Conservation (phyloP, 2,113 vertebrate species). For the Platichthys stellatus region DNA sequence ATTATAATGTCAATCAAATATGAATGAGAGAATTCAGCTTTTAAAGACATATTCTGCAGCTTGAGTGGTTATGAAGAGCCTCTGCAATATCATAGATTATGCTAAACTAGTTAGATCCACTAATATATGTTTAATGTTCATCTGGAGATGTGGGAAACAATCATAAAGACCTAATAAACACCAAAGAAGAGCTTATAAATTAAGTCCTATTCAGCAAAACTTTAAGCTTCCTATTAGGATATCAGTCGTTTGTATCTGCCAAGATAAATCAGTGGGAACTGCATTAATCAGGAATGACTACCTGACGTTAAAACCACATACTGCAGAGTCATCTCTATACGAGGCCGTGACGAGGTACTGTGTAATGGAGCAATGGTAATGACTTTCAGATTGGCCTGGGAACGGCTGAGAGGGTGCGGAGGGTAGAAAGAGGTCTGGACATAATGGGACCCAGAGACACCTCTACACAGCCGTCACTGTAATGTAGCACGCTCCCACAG, state of each 20-base stretch:
- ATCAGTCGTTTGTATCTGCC: slow-evolving; percentile 24
- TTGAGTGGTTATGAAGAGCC: slow-evolving; percentile 15
- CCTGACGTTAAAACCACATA: slow-evolving; percentile 19
- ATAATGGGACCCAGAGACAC: slow-evolving; percentile 25
- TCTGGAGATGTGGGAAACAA: slow-evolving; percentile 27
- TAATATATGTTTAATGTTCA: slow-evolving; percentile 29
- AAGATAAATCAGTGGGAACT: slow-evolving; percentile 42
- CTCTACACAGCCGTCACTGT: not conserved
- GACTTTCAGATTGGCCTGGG: slow-evolving; percentile 52
- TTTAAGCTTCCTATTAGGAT: slow-evolving; percentile 45
- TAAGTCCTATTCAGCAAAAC: slow-evolving; percentile 31
- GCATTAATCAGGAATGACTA: slow-evolving; percentile 29
- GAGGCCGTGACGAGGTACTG: slow-evolving; percentile 31
- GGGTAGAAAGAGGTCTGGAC: slow-evolving; percentile 20
- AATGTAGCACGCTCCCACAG: not conserved
- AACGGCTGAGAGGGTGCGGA: not conserved
- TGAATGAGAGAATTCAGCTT: not conserved
- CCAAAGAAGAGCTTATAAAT: slow-evolving; percentile 28
- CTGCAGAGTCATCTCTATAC: slow-evolving; percentile 27
- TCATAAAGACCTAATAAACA: slow-evolving; percentile 38
- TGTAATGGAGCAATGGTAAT: slow-evolving; percentile 64
- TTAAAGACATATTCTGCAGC: not conserved
- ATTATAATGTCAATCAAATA: not conserved
- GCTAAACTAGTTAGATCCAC: slow-evolving; percentile 5
- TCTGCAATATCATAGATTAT: slow-evolving; percentile 18